phyloP scores from a whole-genome alignment of 2,113 vertebrate species.

The Reinhardtius hippoglossoides region DNA sequence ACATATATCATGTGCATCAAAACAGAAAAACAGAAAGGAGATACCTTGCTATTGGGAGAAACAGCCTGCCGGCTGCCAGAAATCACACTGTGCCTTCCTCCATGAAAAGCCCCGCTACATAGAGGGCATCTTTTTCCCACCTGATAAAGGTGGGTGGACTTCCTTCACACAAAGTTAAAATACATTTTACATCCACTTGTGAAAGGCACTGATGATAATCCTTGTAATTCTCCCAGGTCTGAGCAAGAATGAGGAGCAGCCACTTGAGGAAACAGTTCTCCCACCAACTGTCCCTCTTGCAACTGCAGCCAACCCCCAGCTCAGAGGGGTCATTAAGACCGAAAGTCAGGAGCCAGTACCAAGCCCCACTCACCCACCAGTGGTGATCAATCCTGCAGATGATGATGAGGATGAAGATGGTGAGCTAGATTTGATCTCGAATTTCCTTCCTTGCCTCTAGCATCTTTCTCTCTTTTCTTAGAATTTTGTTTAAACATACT shows the following conservation, averaged over 20 bases:
- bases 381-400: slow-evolving; percentile 96
- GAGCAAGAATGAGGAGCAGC: slow-evolving; percentile 80
- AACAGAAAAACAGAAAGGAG: slow-evolving; percentile 93
- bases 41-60: slow-evolving; percentile 98
- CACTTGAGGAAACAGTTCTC: slow-evolving; percentile 66
- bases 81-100: slow-evolving; percentile 93
- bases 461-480: not conserved
- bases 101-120: slow-evolving; percentile 89
- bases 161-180: not conserved
- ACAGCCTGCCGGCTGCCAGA: slow-evolving; percentile 93
- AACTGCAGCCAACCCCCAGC: slow-evolving; percentile 87
- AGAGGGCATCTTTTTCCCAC: slow-evolving; percentile 88
- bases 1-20: not conserved
- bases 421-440: slow-evolving; percentile 28
- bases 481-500: not conserved
- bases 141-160: slow-evolving; percentile 86
- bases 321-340: slow-evolving; percentile 91
- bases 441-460: not conserved
- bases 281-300: slow-evolving; percentile 76
- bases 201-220: not conserved
- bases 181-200: not conserved
- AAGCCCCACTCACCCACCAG: slow-evolving; percentile 95
- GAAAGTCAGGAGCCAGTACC: slow-evolving; percentile 93
- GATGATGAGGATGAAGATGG: slow-evolving; percentile 97
- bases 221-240: slow-evolving; percentile 47